phyloP scores from a whole-genome alignment of 2,888 invertebrate species.

The Flexamia atlantica region DNA sequence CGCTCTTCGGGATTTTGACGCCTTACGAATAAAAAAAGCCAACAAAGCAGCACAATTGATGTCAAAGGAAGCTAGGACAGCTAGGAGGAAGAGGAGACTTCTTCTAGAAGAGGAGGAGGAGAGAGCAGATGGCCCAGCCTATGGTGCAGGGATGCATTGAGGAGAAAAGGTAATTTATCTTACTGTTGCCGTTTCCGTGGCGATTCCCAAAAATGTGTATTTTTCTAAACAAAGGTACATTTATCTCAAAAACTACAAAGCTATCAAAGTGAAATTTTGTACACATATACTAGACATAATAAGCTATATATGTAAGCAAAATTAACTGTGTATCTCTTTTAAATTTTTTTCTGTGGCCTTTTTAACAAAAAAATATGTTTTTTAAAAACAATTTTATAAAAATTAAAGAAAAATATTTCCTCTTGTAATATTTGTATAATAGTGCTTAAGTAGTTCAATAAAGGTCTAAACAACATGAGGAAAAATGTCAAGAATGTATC shows the following conservation, averaged over 20 bases:
- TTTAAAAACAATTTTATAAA: not conserved
- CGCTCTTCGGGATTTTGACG: slow-evolving; percentile 28
- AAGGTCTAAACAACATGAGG: not conserved
- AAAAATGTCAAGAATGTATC: not conserved
- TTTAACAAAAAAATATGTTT: not conserved
- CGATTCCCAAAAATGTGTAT: not conserved
- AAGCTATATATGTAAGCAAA: not conserved
- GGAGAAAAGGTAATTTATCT: slow-evolving; percentile 37
- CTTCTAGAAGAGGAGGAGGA: slow-evolving; percentile 35
- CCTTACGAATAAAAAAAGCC: not conserved
- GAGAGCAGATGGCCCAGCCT: slow-evolving; percentile 31
- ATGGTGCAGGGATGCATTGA: slow-evolving; percentile 45
- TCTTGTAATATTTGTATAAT: not conserved
- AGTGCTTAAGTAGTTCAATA: not conserved
- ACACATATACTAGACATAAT: not conserved
- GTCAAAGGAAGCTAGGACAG: slow-evolving; percentile 36
- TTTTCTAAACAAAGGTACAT: not conserved
- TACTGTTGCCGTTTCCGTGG: not conserved
- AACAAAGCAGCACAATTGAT: slow-evolving; percentile 26
- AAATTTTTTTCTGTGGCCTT: not conserved
- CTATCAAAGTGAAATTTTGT: not conserved
- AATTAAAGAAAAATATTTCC: not conserved
- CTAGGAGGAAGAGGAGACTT: slow-evolving; percentile 34
- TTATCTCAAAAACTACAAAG: not conserved
- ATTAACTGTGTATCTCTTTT: not conserved